Evolutionary conservation across 1,140 invertebrate species (phyloP), one percentile per base, ranked within the genome.

Genomic region (Trinorchestia longiramus): DNA sequence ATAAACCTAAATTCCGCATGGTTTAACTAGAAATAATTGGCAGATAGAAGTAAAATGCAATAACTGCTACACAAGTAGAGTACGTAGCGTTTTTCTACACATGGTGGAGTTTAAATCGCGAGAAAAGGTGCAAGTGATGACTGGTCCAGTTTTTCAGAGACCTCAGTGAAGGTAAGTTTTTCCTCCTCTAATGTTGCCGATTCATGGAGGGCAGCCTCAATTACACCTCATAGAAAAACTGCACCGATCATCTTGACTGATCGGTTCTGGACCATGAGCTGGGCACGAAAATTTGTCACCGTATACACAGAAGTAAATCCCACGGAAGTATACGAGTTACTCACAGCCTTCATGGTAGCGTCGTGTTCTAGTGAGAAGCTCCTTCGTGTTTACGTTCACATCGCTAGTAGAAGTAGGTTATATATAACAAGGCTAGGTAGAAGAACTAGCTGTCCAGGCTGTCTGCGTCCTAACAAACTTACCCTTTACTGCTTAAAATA

Each of bases 121-220:
- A 94, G 92, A 94, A 94, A 94, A 94, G 44, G 41, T 94, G 92
- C 92, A 94, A 94, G 43, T 94, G 47, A 94, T 94, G 43, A 11
- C 0, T 8, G 43, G 44, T 47, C 92, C 44, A 94, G 92, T 94
- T 94, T 94, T 94, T 94, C 43, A 45, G 3, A n/a, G 19, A 1
- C 44, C 6, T 0, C 43, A 40, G 92, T 45, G 92, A 45, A 94
- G 92, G 92, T 94, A 47, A 40, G 92, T 94, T 94, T 94, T 94
- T 94, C n/a, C 43, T 8, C 44, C 45, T 77, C 28, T 42, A 90
- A 40, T 94, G 36, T 47, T 94, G 92, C 92, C 44, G 43, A 94
- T 44, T 94, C 92, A 94, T 94, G 43, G 36, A 40, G 43, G 8
- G 92, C 92, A 40, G 44, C 23, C 43, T n/a, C 43, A 94, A 43